phyloP scores from a whole-genome alignment of 2,797 vertebrate genomes.

The Toxotes lorentzi region DNA sequence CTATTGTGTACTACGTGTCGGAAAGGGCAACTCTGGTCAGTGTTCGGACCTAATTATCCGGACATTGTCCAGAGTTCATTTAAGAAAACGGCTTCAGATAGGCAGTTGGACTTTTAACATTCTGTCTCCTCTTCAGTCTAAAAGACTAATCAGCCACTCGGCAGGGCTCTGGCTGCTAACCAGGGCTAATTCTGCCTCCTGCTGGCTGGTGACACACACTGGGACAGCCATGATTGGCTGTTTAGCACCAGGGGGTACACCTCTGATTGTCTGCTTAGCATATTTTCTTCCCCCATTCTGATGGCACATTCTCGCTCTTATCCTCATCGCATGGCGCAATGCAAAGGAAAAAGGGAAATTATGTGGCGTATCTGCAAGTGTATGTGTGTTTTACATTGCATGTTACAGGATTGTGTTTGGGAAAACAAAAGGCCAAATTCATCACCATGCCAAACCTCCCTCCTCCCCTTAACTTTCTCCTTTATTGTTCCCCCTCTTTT shows the following conservation, averaged over 20 bases:
- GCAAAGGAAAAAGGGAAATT: slow-evolving; percentile 51
- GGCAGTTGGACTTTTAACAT: slow-evolving; percentile 75
- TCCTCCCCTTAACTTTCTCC: slow-evolving; percentile 16
- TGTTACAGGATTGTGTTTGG: slow-evolving; percentile 48
- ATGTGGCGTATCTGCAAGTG: slow-evolving; percentile 28
- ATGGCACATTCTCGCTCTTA: slow-evolving; percentile 64
- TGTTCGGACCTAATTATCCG: too few species aligned
- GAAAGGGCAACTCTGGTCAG: too few species aligned
- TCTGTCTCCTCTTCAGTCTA: slow-evolving; percentile 80
- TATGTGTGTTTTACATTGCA: slow-evolving; percentile 22
- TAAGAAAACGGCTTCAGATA: slow-evolving; percentile 27
- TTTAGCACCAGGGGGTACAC: slow-evolving; percentile 85
- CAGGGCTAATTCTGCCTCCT: slow-evolving; percentile 92
- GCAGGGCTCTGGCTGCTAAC: slow-evolving; percentile 89
- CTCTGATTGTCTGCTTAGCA: slow-evolving; percentile 92
- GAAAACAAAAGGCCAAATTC: slow-evolving; percentile 57
- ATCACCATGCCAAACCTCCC: slow-evolving; percentile 39
- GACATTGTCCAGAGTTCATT: too few species aligned
- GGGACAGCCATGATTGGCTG: slow-evolving; percentile 86
- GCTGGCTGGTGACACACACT: slow-evolving; percentile 82
- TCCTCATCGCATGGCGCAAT: slow-evolving; percentile 52
- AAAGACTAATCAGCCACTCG: slow-evolving; percentile 93
- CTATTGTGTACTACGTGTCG: too few species aligned
- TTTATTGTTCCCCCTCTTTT: slow-evolving; percentile 79
- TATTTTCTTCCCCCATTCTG: slow-evolving; percentile 83